Percentiles rank a stretch among this genome's conserved stretches.
These are phyloP conservation scores for Synergus gifuensis DNA, from an alignment of 2,888 invertebrate species.

Conservation along the genomic window DNA sequence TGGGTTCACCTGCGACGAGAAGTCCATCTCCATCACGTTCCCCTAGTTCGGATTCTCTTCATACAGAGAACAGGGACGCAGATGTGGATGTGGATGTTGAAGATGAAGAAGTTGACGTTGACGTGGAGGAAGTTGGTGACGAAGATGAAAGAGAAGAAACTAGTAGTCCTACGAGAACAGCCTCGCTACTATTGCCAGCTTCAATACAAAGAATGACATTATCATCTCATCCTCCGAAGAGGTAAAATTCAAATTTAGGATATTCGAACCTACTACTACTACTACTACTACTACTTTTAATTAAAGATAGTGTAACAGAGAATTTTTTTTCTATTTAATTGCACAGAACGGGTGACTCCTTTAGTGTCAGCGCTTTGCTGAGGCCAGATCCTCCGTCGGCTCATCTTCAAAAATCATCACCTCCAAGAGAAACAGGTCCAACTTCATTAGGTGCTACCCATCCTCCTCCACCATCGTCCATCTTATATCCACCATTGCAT, in stretches of 20 bases:
- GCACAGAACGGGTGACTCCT: constrained; percentile 87
- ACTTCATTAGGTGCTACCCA: constrained; percentile 76
- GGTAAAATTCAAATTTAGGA: constrained; percentile 45
- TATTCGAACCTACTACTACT: no score
- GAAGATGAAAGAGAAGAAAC: constrained; percentile 72
- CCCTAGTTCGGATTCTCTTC: constrained; percentile 73
- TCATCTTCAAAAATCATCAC: constrained; percentile 79
- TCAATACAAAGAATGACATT: constrained; percentile 66
- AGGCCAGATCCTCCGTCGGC: constrained; percentile 88
- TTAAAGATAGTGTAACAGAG: background rate
- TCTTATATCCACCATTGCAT: constrained; percentile 77
- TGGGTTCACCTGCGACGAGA: constrained; percentile 77
- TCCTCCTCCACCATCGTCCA: constrained; percentile 79
- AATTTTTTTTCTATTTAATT: background rate
- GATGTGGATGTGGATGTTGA: constrained; percentile 73
- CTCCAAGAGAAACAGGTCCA: constrained; percentile 74
- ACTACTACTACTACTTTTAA: background rate
- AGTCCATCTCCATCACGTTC: constrained; percentile 73
- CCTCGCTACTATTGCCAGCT: constrained; percentile 69
- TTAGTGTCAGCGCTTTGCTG: constrained; percentile 90
- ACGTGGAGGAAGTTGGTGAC: constrained; percentile 75
- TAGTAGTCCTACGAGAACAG: constrained; percentile 71
- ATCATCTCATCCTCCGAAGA: constrained; percentile 66
- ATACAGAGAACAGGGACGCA: constrained; percentile 69
- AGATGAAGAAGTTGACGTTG: constrained; percentile 75